Evolutionary conservation across 30 jellyfish, hydroid and myxozoan genomes (phyloP).

Genomic region (Mastigias papua): DNA sequence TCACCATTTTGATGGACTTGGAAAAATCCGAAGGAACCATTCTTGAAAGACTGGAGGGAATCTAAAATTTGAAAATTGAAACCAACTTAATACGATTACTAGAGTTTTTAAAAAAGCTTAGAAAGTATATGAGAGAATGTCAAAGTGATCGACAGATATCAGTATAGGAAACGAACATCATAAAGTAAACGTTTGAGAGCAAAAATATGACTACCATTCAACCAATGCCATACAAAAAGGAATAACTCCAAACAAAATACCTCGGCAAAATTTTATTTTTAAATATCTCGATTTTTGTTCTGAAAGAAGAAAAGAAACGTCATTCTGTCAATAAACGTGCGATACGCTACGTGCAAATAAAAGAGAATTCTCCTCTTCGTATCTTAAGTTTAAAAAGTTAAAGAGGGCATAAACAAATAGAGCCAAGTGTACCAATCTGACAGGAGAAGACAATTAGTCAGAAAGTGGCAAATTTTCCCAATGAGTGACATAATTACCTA

Average conservation of each 20-base stretch:
- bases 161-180: too few species aligned
- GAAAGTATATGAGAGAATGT: neutral
- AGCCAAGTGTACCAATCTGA: too few species aligned
- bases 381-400: too few species aligned
- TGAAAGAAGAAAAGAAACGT: neutral
- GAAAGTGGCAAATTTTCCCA: too few species aligned
- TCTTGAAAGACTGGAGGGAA: conserved; percentile 98
- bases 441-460: too few species aligned
- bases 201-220: too few species aligned
- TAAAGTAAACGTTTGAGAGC: too few species aligned
- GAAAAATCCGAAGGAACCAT: conserved; percentile 89
- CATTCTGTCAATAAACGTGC: neutral
- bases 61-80: conserved; percentile 13
- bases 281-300: conserved; percentile 77
- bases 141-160: too few species aligned
- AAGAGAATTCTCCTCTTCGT: too few species aligned
- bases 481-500: too few species aligned
- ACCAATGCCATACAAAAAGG: neutral
- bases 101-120: neutral
- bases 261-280: conserved; percentile 77
- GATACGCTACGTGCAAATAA: neutral
- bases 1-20: conserved; percentile 97
- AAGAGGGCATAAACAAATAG: too few species aligned
- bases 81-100: neutral
- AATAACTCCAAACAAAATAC: conserved; percentile 9